Percentiles rank a stretch among this genome's conserved stretches.
These are phyloP conservation scores for Notamacropus eugenii DNA, from an alignment of 2,797 vertebrate genomes.

Conservation along the genomic window DNA sequence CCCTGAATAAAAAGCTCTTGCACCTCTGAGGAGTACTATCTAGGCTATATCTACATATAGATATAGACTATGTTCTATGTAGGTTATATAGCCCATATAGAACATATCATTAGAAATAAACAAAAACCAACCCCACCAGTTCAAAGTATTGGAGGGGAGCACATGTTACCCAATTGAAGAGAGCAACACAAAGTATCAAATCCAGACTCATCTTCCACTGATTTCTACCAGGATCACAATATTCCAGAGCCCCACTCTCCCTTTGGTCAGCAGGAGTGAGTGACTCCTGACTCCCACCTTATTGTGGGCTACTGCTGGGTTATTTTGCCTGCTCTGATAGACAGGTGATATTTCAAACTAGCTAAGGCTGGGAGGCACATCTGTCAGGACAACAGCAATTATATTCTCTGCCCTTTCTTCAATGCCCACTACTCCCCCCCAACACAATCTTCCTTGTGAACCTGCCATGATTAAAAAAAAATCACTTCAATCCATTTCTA, in stretches of 20 bases:
- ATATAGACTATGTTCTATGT: no score
- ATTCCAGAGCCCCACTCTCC: background rate
- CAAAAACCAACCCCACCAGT: background rate
- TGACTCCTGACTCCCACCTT: background rate
- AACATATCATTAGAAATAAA: background rate
- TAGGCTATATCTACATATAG: background rate
- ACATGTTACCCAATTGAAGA: background rate
- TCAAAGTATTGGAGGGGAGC: background rate
- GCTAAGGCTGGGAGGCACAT: background rate
- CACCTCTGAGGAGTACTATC: background rate
- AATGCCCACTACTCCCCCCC: background rate
- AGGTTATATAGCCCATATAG: background rate
- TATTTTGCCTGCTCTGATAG: background rate
- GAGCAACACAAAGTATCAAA: background rate
- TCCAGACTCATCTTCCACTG: background rate
- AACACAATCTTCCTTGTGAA: background rate
- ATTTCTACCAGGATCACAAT: background rate
- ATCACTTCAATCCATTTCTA: background rate
- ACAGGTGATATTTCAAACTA: constrained; percentile 15
- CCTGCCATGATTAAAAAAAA: background rate
- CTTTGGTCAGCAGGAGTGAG: background rate
- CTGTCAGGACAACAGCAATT: background rate
- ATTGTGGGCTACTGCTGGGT: background rate
- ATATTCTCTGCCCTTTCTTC: background rate
- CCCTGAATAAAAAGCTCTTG: background rate